Evolutionary conservation across 2,113 vertebrate species (phyloP).

Genomic region (Hippocampus zosterae): DNA sequence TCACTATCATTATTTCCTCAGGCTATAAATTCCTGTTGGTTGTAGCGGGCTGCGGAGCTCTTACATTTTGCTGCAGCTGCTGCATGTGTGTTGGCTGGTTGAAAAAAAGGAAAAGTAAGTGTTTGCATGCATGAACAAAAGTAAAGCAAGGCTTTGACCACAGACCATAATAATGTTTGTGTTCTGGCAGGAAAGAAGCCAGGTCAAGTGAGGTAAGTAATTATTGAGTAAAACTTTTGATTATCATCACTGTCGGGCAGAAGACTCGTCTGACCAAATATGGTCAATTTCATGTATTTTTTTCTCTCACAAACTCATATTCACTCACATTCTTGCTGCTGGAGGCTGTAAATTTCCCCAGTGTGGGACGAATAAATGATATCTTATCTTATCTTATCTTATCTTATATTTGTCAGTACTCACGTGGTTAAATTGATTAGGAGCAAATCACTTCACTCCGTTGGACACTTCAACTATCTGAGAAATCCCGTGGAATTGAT

Average conservation of each 20-base stretch:
- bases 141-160: slow-evolving; percentile 4
- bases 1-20: slow-evolving; percentile 17
- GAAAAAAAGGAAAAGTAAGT: slow-evolving; percentile 58
- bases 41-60: slow-evolving; percentile 27
- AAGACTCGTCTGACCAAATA: neutral
- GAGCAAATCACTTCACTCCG: no score
- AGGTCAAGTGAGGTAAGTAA: slow-evolving; percentile 44
- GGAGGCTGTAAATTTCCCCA: no score
- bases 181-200: slow-evolving; percentile 48
- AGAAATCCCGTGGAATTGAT: no score
- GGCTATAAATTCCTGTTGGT: slow-evolving; percentile 54
- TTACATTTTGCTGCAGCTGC: slow-evolving; percentile 24
- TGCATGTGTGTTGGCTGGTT: slow-evolving; percentile 56
- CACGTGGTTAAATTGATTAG: no score
- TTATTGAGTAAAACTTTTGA: no score
- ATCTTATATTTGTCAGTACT: no score
- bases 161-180: neutral
- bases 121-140: neutral
- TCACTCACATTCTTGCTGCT: no score
- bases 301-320: no score
- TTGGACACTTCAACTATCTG: no score
- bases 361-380: no score
- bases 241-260: neutral
- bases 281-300: no score
- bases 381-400: no score